Evolutionary conservation across 2,113 vertebrate species (phyloP).

Genomic region (Uropsilus gracilis): DNA sequence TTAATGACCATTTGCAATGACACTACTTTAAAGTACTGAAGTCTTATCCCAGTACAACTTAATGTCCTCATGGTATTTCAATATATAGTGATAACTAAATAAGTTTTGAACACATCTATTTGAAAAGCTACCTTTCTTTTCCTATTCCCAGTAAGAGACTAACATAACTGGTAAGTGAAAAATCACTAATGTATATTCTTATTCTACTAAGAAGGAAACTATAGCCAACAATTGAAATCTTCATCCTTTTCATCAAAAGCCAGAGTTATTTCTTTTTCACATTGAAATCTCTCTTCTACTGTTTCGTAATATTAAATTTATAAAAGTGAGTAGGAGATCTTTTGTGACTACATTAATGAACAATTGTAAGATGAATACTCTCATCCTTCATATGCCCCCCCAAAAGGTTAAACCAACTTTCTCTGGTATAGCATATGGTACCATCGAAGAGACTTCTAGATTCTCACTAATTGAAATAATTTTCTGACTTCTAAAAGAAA

Average conservation of each 20-base stretch:
- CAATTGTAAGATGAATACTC: not conserved
- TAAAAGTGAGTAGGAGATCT: not conserved
- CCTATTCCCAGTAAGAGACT: not conserved
- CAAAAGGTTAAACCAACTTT: not conserved
- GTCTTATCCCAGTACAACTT: not conserved
- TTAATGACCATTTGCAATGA: not conserved
- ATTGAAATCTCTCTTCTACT: not conserved
- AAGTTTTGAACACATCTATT: not conserved
- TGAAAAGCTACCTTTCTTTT: not conserved
- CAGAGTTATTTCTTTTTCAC: not conserved
- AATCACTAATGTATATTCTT: not conserved
- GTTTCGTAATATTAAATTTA: not conserved
- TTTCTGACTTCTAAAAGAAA: constrained; percentile 54
- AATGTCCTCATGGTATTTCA: not conserved
- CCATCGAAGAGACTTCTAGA: constrained; percentile 55
- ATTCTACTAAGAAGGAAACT: not conserved
- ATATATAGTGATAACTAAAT: not conserved
- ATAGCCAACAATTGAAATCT: not conserved
- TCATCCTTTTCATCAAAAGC: not conserved
- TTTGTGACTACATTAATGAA: constrained; percentile 1
- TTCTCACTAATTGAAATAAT: constrained; percentile 62
- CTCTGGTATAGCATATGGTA: constrained; percentile 43
- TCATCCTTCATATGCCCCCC: not conserved
- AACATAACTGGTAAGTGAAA: not conserved
- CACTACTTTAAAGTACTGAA: not conserved